Evolutionary conservation across 2,888 invertebrate species (phyloP), one percentile per base, ranked within the genome.

Genomic region (Spodoptera exigua): DNA sequence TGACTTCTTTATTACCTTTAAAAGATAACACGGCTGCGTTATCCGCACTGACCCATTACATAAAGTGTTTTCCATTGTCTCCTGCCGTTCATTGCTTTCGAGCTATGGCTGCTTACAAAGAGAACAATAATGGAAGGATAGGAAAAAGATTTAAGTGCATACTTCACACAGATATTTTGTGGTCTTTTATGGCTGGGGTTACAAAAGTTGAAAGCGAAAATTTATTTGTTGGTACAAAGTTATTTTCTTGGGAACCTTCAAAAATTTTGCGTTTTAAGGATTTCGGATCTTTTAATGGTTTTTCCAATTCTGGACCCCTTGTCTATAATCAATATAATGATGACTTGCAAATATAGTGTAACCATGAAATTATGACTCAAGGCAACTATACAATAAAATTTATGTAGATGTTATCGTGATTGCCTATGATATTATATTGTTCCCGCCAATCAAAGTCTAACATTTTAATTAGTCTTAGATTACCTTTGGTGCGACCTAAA

Each of bases 41-140:
- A 85, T 89, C 89, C 86, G 80, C 87, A 88, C 84, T 83, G 76
- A 84, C 80, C 90, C 91, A 91, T 92, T 91, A 90, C 88, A 82
- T 82, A 87, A 89, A 90, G 87, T 89, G 87, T 85, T 84, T 80
- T 78, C 88, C 80, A 87, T 90, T 91, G 91, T 91, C 83, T 83
- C 74, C 72, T 61, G 61, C 67, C 65, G 65, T 79, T 82, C 74
- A 81, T 80, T 78, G 76, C 78, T 64, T 70, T 75, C 54, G 18
- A 70, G 63, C 68, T 70, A 62, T 59, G 46, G 46, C 53, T 47
- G 67, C 61, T 59, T 56, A 76, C 63, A 59, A 61, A 66, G 69
- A 47, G 55, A 72, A 73, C 59, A 58, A 61, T 61, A 60, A 66
- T 66, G 51, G 62, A 14, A 27, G 48, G 63, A 68, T 64, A 72